Evolutionary conservation across 2,888 invertebrate species (phyloP).

Genomic region (Oconnorella tubifera): DNA sequence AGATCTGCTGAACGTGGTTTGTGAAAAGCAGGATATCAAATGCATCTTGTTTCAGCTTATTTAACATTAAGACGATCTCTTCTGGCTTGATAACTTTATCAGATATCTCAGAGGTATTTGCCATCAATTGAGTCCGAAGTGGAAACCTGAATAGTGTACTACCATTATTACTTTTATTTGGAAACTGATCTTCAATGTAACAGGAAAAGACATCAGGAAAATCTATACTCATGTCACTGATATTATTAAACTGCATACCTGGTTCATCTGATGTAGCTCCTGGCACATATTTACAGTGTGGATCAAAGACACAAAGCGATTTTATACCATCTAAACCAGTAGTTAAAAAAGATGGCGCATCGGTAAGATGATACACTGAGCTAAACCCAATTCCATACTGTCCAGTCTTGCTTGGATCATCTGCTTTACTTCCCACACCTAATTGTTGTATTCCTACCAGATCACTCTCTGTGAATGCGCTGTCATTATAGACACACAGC

Average conservation of each 20-base stretch:
- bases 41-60: conserved; percentile 36
- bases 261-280: conserved; percentile 34
- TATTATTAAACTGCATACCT: conserved; percentile 33
- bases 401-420: conserved; percentile 46
- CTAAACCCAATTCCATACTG: conserved; percentile 53
- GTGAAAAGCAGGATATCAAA: conserved; percentile 43
- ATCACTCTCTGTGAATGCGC: conserved; percentile 42
- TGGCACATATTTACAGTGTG: conserved; percentile 42
- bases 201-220: conserved; percentile 38
- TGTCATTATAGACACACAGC: conserved; percentile 49
- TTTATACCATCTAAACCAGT: conserved; percentile 26
- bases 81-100: conserved; percentile 24
- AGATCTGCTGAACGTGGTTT: conserved; percentile 40
- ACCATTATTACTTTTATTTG: conserved; percentile 12
- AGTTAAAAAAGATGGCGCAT: conserved; percentile 47
- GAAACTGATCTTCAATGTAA: conserved; percentile 36
- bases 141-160: conserved; percentile 48
- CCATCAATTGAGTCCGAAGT: conserved; percentile 40
- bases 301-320: conserved; percentile 47
- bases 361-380: conserved; percentile 50
- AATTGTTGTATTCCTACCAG: conserved; percentile 48
- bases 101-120: conserved; percentile 39
- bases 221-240: conserved; percentile 17
- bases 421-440: conserved; percentile 46
- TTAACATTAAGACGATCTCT: conserved; percentile 34